Conservation (phyloP, 1,140 invertebrate species). For the Samia ricini region DNA sequence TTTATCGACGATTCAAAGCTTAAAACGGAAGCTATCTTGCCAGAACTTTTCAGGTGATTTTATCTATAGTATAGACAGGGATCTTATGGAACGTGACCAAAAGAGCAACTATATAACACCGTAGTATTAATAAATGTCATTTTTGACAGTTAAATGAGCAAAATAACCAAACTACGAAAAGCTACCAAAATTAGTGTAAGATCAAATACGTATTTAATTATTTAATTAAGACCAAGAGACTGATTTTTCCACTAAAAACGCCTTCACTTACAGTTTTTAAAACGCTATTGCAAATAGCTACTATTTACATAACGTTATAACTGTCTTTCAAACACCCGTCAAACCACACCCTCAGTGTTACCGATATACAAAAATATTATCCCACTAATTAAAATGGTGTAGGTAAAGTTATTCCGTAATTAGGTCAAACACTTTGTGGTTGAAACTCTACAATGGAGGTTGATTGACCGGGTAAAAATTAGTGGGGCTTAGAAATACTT, state of each 20-base stretch:
- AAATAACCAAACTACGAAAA: too few relatives aligned
- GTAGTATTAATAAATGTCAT: too few relatives aligned
- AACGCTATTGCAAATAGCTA: not conserved
- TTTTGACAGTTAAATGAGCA: too few relatives aligned
- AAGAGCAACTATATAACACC: too few relatives aligned
- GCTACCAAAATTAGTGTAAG: too few relatives aligned
- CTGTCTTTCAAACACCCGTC: not conserved
- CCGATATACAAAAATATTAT: constrained; percentile 26
- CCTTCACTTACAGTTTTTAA: not conserved
- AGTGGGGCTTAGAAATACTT: constrained; percentile 18
- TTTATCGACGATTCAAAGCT: too few relatives aligned
- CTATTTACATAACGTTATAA: constrained; percentile 1
- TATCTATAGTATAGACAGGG: too few relatives aligned
- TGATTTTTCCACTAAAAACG: not conserved
- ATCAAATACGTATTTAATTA: too few relatives aligned
- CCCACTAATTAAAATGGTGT: constrained; percentile 23
- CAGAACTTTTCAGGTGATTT: too few relatives aligned
- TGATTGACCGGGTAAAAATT: constrained; percentile 21
- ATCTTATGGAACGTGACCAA: too few relatives aligned
- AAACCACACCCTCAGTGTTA: constrained; percentile 27
- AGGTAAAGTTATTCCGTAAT: not conserved
- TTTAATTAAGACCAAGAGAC: too few relatives aligned
- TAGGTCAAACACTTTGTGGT: constrained; percentile 8
- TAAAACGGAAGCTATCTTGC: too few relatives aligned
- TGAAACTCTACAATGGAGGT: constrained; percentile 12